Percentiles rank a stretch among this genome's conserved stretches.
Evolutionary conservation across 2,888 invertebrate genomes (phyloP).

Genomic region (Chymomyza fuscimana): DNA sequence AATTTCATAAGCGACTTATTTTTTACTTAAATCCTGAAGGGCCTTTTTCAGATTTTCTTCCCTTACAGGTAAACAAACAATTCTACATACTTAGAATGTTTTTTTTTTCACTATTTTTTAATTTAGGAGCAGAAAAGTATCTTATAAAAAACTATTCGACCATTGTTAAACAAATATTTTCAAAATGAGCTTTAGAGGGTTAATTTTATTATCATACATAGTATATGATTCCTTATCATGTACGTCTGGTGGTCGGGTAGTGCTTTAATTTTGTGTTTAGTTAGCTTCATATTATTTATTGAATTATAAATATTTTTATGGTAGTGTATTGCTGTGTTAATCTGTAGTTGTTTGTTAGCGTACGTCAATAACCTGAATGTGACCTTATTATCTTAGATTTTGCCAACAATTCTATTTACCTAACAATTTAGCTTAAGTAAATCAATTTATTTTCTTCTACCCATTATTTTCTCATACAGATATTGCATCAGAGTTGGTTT

Average conservation of each 20-base stretch:
- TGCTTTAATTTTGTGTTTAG: too few relatives aligned
- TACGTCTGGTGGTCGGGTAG: too few relatives aligned
- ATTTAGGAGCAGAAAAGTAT: too few relatives aligned
- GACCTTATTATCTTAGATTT: conserved; percentile 33
- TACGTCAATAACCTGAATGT: conserved; percentile 48
- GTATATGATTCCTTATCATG: conserved; percentile 33
- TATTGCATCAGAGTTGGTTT: conserved; percentile 19
- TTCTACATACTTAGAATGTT: too few relatives aligned
- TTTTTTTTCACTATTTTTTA: too few relatives aligned
- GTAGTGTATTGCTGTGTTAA: conserved; percentile 2
- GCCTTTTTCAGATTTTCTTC: too few relatives aligned
- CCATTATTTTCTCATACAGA: conserved; percentile 21
- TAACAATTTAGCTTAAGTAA: neutral
- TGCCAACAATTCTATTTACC: neutral
- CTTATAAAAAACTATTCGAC: too few relatives aligned
- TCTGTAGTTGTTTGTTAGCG: neutral
- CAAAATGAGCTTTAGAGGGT: neutral
- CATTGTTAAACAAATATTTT: too few relatives aligned
- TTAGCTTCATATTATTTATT: too few relatives aligned
- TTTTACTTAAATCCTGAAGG: too few relatives aligned
- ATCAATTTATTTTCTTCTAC: neutral
- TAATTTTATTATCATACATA: neutral
- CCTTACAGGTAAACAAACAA: too few relatives aligned
- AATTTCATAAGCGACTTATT: too few relatives aligned
- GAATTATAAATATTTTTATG: neutral